Evolutionary conservation across 2,797 vertebrate species (phyloP).

Genomic region (Myotis vivesi): DNA sequence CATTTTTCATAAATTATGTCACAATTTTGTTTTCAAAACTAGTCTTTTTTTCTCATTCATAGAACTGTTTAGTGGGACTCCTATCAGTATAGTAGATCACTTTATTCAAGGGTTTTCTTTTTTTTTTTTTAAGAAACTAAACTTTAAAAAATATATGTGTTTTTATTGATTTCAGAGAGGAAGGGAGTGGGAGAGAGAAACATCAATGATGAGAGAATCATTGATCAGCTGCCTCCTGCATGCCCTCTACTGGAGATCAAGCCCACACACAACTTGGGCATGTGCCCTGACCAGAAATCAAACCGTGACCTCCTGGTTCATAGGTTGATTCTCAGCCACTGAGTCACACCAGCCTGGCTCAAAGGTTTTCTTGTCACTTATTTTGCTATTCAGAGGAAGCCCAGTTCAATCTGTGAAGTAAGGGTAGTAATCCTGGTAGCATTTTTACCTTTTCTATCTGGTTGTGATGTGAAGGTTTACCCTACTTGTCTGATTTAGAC

Average conservation of each 20-base stretch:
- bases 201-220: too few species aligned
- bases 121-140: too few species aligned
- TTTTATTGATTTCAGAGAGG: too few species aligned
- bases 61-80: not conserved
- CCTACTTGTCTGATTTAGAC: not conserved
- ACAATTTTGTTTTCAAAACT: conserved; percentile 18
- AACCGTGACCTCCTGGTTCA: too few species aligned
- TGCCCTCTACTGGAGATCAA: too few species aligned
- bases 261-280: too few species aligned
- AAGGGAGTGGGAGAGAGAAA: too few species aligned
- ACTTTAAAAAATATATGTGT: too few species aligned
- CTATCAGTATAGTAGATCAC: not conserved
- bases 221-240: too few species aligned
- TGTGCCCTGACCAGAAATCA: too few species aligned
- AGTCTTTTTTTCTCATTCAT: not conserved
- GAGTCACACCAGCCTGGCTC: too few species aligned
- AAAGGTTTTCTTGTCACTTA: not conserved
- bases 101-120: not conserved
- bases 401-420: not conserved
- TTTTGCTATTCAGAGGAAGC: not conserved
- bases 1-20: not conserved
- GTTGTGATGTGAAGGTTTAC: not conserved
- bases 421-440: not conserved
- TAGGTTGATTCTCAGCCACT: too few species aligned
- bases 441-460: not conserved